Evolutionary conservation across 2,113 vertebrate species (phyloP), one percentile per base, ranked within the genome.

Genomic region (Nesoenas mayeri): DNA sequence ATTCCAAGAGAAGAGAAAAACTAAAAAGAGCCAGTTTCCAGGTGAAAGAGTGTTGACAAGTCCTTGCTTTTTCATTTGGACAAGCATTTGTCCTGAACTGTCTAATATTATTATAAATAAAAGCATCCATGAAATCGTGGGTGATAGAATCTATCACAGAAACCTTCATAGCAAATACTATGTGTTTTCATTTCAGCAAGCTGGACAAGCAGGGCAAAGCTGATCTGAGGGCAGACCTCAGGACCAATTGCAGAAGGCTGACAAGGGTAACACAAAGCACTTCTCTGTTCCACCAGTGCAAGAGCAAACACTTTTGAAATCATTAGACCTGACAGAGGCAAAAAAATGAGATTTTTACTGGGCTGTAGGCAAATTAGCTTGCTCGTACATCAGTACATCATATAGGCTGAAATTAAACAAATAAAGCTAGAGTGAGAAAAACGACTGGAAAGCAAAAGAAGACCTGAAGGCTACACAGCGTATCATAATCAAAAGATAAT

Each of bases 401-500:
- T 44, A 60, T 9, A 91, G 62, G 74, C 67, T 86, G 78, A 90
- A 93, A 94, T 95, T 91, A 89, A 93, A 86, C 50, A 92, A 88
- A 92, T 57, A 95, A 92, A 88, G 38, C 57, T 78, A 66, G 90
- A 85, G 74, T 50, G 22, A 93, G 51, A 79, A 75, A 95, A 95
- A 91, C 0, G 0, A 66, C 69, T 60, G 40, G 73, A 79, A 91
- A 95, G 54, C 25, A 92, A 88, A 80, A 47, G 53, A 90, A 78
- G 26, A 88, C 57, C 74, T 91, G 56, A 96, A 92, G 80, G 75
- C 61, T 89, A 91, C 29, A 66, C 40, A 25, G 28, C 2, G 0
- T 61, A 88, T 38, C 77, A 75, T 65, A 93, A 91, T 72, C 65
- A 92, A 94, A 93, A 73, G 21, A 82, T 56, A 93, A 95, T 79